Conservation (phyloP, 1,140 invertebrate species). For the Apis florea region DNA sequence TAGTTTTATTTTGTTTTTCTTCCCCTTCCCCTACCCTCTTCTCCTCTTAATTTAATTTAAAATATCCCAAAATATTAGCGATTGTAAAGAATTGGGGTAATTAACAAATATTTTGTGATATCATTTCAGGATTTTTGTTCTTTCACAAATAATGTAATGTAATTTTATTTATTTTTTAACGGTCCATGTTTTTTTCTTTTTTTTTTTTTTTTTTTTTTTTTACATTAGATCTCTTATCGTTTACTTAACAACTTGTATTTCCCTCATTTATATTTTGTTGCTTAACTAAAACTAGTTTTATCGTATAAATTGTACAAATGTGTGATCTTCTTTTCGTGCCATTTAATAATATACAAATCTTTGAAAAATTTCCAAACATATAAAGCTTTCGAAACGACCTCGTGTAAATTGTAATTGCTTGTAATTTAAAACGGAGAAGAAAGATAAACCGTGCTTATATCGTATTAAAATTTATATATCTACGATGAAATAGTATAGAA, state of each 20-base stretch:
- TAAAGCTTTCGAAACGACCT: not conserved
- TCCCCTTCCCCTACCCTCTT: too few relatives aligned
- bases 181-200: conserved; percentile 22
- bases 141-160: conserved; percentile 26
- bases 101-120: not conserved
- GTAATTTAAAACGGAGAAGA: not conserved
- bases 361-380: conserved; percentile 1
- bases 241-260: conserved; percentile 23
- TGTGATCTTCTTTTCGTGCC: conserved; percentile 22
- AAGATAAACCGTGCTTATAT: not conserved
- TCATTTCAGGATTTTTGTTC: conserved; percentile 9
- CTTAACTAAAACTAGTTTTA: conserved; percentile 15
- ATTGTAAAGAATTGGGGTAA: not conserved
- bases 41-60: not conserved
- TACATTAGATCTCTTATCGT: conserved; percentile 57
- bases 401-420: not conserved
- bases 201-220: conserved; percentile 30
- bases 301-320: conserved; percentile 42
- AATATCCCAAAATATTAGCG: conserved; percentile 45
- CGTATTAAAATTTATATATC: conserved; percentile 29
- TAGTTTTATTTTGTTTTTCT: not conserved
- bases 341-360: conserved; percentile 28
- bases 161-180: conserved; percentile 16
- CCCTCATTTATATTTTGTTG: conserved; percentile 35
- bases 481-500: conserved; percentile 42